Evolutionary conservation across 2,888 invertebrate species (phyloP).

Genomic region (Plutella xylostella): DNA sequence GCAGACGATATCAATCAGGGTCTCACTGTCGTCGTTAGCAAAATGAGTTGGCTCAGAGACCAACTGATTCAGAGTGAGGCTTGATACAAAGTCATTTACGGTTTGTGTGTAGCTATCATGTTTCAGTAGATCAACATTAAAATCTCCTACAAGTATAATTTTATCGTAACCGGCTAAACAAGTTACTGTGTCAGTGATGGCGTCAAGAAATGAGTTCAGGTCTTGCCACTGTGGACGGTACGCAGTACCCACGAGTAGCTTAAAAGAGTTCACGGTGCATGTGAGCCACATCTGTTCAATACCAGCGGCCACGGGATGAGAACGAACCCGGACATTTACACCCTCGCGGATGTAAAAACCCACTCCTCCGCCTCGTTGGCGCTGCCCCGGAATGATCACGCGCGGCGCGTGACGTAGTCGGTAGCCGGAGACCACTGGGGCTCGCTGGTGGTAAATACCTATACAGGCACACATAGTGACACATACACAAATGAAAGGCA

Average conservation of each 20-base stretch:
- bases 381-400: not conserved
- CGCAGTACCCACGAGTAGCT: slow-evolving; percentile 3
- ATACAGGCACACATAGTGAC: too few species aligned
- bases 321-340: not conserved
- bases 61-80: too few species aligned
- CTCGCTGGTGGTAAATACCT: too few species aligned
- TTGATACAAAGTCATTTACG: too few species aligned
- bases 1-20: too few species aligned
- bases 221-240: slow-evolving; percentile 7
- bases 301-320: not conserved
- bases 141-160: not conserved
- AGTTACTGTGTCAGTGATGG: slow-evolving; percentile 1
- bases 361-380: slow-evolving; percentile 17
- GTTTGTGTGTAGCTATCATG: too few species aligned
- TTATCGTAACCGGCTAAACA: not conserved
- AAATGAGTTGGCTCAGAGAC: too few species aligned
- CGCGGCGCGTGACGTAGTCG: not conserved
- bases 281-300: slow-evolving; percentile 9
- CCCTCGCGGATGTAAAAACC: slow-evolving; percentile 16
- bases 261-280: not conserved
- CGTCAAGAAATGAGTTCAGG: slow-evolving; percentile 5
- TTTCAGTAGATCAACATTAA: slow-evolving; percentile 3
- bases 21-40: too few species aligned
- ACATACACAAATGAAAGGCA: too few species aligned
- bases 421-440: not conserved